A percentile compares a stretch with the other conserved stretches of the same genome.
Evolutionary conservation across 2,888 invertebrate species (phyloP).

Genomic region (Sylvicola cinctus): DNA sequence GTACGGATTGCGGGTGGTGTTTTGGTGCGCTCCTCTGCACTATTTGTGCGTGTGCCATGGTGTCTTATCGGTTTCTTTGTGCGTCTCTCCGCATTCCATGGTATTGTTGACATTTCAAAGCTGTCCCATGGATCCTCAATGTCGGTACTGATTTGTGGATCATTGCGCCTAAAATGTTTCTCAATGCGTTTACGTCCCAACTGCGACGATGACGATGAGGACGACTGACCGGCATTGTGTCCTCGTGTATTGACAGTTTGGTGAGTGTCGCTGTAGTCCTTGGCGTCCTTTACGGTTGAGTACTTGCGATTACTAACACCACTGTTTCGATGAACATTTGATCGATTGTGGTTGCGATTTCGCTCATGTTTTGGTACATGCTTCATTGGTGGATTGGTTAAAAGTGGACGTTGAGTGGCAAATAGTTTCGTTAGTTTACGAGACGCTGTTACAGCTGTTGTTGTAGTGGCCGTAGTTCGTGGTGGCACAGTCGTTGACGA

Average conservation of each 20-base stretch:
- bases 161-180: not conserved
- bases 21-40: not conserved
- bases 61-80: not conserved
- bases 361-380: too few species aligned
- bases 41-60: too few species aligned
- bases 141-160: not conserved
- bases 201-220: not conserved
- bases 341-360: not conserved
- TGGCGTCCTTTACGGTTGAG: too few species aligned
- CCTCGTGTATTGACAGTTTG: not conserved
- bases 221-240: not conserved
- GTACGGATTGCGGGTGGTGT: not conserved
- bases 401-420: too few species aligned
- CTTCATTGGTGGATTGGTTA: slow-evolving; percentile 8
- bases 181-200: not conserved
- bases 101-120: slow-evolving; percentile 1
- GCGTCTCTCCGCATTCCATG: not conserved
- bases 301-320: too few species aligned
- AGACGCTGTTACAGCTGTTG: too few species aligned
- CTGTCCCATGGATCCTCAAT: not conserved
- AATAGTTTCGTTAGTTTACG: slow-evolving; percentile 3
- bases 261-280: not conserved
- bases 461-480: too few species aligned
- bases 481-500: too few species aligned
- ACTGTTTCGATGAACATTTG: not conserved